A percentile compares a stretch with the other conserved stretches of the same genome.
These are phyloP conservation scores for Euborellia annulipes DNA, from an alignment of 1,140 invertebrate species.

Conservation along the genomic window DNA sequence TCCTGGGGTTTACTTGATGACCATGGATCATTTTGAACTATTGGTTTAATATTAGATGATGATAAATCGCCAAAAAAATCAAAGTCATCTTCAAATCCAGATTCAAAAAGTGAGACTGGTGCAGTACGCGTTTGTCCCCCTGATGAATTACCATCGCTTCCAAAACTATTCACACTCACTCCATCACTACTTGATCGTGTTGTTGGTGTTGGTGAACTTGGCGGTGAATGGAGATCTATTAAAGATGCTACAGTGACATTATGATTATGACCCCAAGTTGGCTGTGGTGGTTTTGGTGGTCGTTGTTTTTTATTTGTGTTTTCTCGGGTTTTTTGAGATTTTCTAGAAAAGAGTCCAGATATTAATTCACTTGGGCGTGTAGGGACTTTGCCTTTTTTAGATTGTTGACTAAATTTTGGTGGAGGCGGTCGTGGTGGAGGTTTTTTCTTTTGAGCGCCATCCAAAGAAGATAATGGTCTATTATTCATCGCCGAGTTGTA, in stretches of 20 bases:
- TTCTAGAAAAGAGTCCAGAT: conserved; percentile 2
- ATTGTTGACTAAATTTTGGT: conserved; percentile 25
- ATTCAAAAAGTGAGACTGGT: conserved; percentile 28
- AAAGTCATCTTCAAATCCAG: conserved; percentile 61
- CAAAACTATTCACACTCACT: conserved; percentile 54
- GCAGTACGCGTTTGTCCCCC: conserved; percentile 26
- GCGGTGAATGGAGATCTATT: conserved; percentile 46
- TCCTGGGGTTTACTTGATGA: conserved; percentile 13
- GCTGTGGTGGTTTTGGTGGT: background rate
- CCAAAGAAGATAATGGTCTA: background rate
- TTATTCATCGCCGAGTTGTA: no score
- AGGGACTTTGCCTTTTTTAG: conserved; percentile 3
- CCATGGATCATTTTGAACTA: conserved; percentile 6
- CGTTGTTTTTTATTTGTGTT: background rate
- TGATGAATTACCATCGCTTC: conserved; percentile 53
- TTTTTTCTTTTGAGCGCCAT: conserved; percentile 24
- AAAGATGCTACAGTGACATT: conserved; percentile 18
- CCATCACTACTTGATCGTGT: conserved; percentile 55
- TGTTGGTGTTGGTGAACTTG: conserved; percentile 53
- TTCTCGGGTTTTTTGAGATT: background rate
- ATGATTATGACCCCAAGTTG: background rate
- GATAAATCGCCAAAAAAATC: conserved; percentile 31
- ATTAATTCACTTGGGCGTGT: background rate
- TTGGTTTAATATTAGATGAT: background rate
- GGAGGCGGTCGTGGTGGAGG: conserved; percentile 30